Base-by-base conservation (phyloP, 37 sponge, comb jelly and placozoan genomes). In the Geodia barretti region DNA sequence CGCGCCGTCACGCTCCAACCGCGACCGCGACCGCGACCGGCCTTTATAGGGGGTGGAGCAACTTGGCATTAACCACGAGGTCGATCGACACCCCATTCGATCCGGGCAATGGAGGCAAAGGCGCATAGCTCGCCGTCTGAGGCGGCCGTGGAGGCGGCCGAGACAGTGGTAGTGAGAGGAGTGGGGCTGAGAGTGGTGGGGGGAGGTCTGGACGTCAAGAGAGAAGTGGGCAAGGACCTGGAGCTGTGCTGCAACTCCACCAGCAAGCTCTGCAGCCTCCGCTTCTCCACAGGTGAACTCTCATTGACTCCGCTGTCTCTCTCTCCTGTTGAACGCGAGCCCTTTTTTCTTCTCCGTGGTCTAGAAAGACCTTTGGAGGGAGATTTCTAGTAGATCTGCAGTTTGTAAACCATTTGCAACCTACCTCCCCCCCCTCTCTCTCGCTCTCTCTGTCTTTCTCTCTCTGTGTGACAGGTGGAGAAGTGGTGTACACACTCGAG, bases 121-220 rank as follows among this genome's bases (percentile, higher is more conserved):
- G n/a, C n/a, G n/a, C n/a, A n/a, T n/a, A n/a, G n/a, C n/a, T n/a
- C n/a, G n/a, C n/a, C n/a, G n/a, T n/a, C n/a, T n/a, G n/a, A n/a
- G n/a, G n/a, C n/a, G n/a, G n/a, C n/a, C n/a, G n/a, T n/a, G n/a
- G n/a, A n/a, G n/a, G n/a, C n/a, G n/a, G n/a, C n/a, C n/a, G n/a
- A n/a, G n/a, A n/a, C n/a, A n/a, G n/a, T 29, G 7, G 20, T 7
- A 65, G 54, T 47, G 54, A 17, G 11, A 47, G 68, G 36, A 4
- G 83, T 75, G 38, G 42, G 79, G 64, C 58, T 78, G 72, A 62
- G 74, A 34, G 59, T 79, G 21, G 73, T 86, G 35, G 74, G 65
- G 21, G 79, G 72, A 34, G 34, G 30, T 21, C 79, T 86, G 73
- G 66, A 35, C 4, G 17, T 79, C 0, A 3, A 42, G 26, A 40